phyloP scores from a whole-genome alignment of 2,113 vertebrate species.

The Oryzias melastigma region DNA sequence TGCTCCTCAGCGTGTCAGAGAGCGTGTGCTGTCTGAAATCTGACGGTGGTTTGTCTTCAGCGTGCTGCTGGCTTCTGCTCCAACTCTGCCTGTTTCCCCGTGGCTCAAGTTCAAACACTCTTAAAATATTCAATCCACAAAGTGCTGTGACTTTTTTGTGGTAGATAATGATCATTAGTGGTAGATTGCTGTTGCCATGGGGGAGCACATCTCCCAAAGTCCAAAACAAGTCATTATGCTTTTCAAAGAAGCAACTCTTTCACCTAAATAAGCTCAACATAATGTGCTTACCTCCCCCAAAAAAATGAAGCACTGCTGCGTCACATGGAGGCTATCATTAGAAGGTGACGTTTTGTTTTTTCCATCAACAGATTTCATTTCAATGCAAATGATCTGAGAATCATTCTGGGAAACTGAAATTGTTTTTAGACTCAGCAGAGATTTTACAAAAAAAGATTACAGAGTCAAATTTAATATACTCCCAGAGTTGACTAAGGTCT shows the following conservation, averaged over 20 bases:
- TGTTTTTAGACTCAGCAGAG: neutral
- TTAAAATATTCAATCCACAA: too few relatives aligned
- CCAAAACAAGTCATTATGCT: conserved; percentile 18
- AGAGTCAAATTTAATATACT: neutral
- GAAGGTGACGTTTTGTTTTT: neutral
- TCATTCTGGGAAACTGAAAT: neutral
- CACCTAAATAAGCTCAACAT: neutral
- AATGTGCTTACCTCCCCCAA: neutral
- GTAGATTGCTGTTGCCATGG: too few relatives aligned
- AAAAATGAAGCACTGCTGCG: too few relatives aligned
- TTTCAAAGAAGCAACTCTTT: conserved; percentile 27
- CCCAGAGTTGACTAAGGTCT: conserved; percentile 11
- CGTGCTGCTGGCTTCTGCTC: neutral
- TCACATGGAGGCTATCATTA: too few relatives aligned
- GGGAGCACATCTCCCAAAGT: conserved; percentile 4
- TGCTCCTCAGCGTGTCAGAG: neutral
- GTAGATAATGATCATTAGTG: too few relatives aligned
- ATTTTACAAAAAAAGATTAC: neutral
- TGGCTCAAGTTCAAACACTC: too few relatives aligned
- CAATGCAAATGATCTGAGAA: neutral
- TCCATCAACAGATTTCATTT: conserved; percentile 8
- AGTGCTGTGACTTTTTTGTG: too few relatives aligned
- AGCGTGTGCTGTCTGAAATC: neutral
- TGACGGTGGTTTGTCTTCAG: neutral
- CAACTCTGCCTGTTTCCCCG: too few relatives aligned